Evolutionary conservation across 2,113 vertebrate species (phyloP), one percentile per base, ranked within the genome.

Genomic region (Cnemophilus loriae): DNA sequence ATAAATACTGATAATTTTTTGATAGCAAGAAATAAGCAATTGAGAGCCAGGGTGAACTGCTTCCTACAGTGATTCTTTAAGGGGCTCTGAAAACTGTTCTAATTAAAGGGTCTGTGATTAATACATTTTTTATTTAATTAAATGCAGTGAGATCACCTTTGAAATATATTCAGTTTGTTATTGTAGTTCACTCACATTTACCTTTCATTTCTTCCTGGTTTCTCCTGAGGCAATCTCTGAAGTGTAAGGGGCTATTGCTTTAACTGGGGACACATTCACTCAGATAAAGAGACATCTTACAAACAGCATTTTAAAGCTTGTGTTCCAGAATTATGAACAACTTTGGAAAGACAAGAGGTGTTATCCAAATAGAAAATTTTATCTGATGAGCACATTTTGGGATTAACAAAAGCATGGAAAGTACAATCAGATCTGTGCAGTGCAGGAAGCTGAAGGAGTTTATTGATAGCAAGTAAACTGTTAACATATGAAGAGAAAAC

Each of bases 311-410:
- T 92, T 84, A 87, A 91, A 92, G 47, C n/a, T 50, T 41, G 46
- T 82, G 56, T 81, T 91, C 53, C 81, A 93, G 89, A 86, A 61
- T 42, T 73, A 78, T 10, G 65, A 87, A 76, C 65, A 84, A 70
- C 61, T 96, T 92, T 95, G 73, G 67, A 89, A 89, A 89, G 81
- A 79, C 24, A 79, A 95, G 53, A 73, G 91, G 53, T 87, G 57
- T 81, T 89, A 78, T 84, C 81, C 91, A 94, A 93, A 78, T 30
- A 88, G 39, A 79, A 90, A 87, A 82, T 46, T 78, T 95, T 95
- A 97, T 96, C 91, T 95, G 93, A 95, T 97, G 77, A 93, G 91
- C 81, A 85, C 41, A 50, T 93, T 82, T 84, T 7, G 53, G 44
- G 12, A 75, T 87, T 93, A 85, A 93, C 32, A 68, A 89, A 91